Evolutionary conservation across 2,797 vertebrate genomes (phyloP), one percentile per base, ranked within the genome.

Genomic region (Clarias pachynema): DNA sequence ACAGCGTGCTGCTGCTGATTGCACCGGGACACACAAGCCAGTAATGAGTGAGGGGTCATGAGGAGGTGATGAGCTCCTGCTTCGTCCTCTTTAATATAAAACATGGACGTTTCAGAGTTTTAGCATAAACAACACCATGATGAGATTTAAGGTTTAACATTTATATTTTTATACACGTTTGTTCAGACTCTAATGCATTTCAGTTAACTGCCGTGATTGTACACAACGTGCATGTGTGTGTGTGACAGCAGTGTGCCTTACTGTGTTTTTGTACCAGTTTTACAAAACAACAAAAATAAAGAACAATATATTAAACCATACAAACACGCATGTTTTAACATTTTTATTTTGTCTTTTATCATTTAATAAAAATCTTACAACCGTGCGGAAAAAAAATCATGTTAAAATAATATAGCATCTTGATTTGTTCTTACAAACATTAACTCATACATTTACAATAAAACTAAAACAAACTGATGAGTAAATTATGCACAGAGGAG

Each of bases 231-330:
- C 16, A 29, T n/a, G 20, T 44, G 44, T 53, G 5, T 49, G 44
- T 12, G 44, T 49, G 44, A 49, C 49, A 14, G 29, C 37, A 18
- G 7, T 0, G 79, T 68, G 63, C 66, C 66, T 82, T 59, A 37
- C 16, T 24, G n/a, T 56, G n/a, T 8, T 24, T 79, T 79, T 79
- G 37, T 63, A 79, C 78, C 37, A 44, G 20, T 79, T 79, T 79
- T 65, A 20, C 31, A 79, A n/a, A 57, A 22, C 53, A 57, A 10
- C 29, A 15, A 0, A 65, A n/a, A 49, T 2, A 44, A 26, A 29
- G 20, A 16, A 0, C 44, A 10, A 10, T 44, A 53, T 53, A 66
- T 26, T 37, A 82, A 70, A 60, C 12, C 24, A 72, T 60, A 0
- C 24, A 44, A 82, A 82, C 31, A 5, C 24, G 0, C 0, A 0